phyloP scores from a whole-genome alignment of 2,888 invertebrate genomes.

The Cosmorhoe ocellata region DNA sequence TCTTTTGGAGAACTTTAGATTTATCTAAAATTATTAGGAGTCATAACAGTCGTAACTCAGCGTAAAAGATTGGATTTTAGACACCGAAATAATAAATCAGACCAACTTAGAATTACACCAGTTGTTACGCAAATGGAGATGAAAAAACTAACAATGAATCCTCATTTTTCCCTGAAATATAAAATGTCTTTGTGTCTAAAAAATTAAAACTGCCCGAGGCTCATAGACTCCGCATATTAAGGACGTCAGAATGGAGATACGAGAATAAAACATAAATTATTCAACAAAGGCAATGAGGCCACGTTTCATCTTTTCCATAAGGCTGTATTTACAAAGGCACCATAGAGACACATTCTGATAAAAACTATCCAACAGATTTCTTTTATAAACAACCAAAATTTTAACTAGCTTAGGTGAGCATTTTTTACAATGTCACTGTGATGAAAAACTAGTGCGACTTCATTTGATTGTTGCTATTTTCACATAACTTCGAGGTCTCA shows the following conservation, averaged over 20 bases:
- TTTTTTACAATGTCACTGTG: too few relatives aligned
- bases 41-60: conserved; percentile 4
- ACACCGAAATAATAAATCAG: conserved; percentile 6
- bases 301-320: conserved; percentile 69
- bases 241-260: conserved; percentile 48
- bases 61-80: conserved; percentile 4
- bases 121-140: conserved; percentile 8
- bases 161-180: conserved; percentile 9
- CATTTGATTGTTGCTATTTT: too few relatives aligned
- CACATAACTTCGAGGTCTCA: too few relatives aligned
- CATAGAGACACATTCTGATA: not conserved
- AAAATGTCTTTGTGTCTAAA: conserved; percentile 32
- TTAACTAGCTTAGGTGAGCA: too few relatives aligned
- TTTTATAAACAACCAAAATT: too few relatives aligned
- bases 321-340: conserved; percentile 55
- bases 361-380: not conserved
- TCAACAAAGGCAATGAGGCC: conserved; percentile 66
- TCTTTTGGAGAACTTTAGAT: too few relatives aligned
- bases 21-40: not conserved
- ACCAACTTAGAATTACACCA: conserved; percentile 5
- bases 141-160: conserved; percentile 16
- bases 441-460: too few relatives aligned
- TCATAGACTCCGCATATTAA: conserved; percentile 50
- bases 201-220: conserved; percentile 53
- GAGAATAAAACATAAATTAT: conserved; percentile 72